Evolutionary conservation across 2,888 invertebrate species (phyloP), one percentile per base, ranked within the genome.

Genomic region (Amaurobius ferox): DNA sequence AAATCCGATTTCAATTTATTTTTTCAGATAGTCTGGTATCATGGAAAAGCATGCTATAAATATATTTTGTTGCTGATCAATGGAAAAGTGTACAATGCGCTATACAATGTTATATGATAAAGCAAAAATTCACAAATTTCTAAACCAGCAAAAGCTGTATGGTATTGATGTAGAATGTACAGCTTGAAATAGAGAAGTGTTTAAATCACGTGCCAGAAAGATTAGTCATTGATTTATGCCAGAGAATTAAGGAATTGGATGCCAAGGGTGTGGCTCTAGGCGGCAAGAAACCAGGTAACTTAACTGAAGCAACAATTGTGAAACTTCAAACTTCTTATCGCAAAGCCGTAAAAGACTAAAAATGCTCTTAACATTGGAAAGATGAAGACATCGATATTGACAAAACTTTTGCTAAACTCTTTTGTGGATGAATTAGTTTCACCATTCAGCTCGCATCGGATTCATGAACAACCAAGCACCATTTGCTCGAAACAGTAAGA

Each of bases 321-420:
- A 0, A n/a, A 1, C 39, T 68, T 3, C 68, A 68, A 68, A 68
- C 32, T 26, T 68, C 13, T 35, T 68, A 68, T 11, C 9, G 68
- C 6, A 68, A 68, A 0, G 68, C 68, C 0, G 39, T 35, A 2
- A 68, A n/a, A 19, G 68, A 35, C 35, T n/a, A n/a, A n/a, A n/a
- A 68, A 32, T 68, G 68, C n/a, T 1, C 68, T 39, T 23, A 23
- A 68, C 19, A 19, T 19, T 1, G 1, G 0, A 0, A 68, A 35
- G n/a, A 68, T 68, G 68, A 68, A 68, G 39, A 35, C 9, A 13
- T 16, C 68, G 39, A 19, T 68, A 1, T 68, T 35, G 32, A 23
- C 68, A n/a, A 68, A 19, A 3, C 26, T 68, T 7, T 13, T 13
- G n/a, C 68, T 35, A 35, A 35, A 39, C 11, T 32, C 68, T 0